These are phyloP conservation scores for Dendrophyllia cribrosa DNA, from an alignment of 64 coral and sea anemone genomes.

Conservation along the genomic window DNA sequence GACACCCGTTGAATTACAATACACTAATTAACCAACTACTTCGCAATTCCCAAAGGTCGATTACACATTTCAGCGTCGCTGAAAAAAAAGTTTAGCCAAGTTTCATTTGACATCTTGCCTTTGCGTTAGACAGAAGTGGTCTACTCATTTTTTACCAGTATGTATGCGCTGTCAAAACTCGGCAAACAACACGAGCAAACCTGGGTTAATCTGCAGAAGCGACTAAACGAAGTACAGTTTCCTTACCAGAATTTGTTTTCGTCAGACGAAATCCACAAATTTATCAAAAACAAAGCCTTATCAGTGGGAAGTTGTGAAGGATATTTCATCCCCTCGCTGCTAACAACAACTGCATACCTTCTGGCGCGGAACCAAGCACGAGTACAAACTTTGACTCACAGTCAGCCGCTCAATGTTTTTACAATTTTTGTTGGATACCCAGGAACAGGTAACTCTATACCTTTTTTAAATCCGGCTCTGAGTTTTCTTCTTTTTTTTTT, in stretches of 20 bases:
- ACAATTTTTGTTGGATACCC: constrained; percentile 9
- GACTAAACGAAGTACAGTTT: constrained; percentile 30
- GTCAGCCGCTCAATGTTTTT: background rate
- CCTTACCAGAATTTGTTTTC: constrained; percentile 15
- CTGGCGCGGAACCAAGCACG: background rate
- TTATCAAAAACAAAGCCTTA: constrained; percentile 23
- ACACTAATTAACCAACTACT: too few species aligned
- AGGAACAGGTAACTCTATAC: constrained; percentile 34
- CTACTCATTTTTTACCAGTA: too few species aligned
- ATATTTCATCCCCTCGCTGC: constrained; percentile 36
- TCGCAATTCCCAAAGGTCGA: too few species aligned
- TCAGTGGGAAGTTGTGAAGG: constrained; percentile 31
- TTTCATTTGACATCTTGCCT: too few species aligned
- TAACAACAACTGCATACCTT: constrained; percentile 23
- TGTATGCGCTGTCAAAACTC: constrained; percentile 32
- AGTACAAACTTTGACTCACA: background rate
- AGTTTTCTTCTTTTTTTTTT: too few species aligned
- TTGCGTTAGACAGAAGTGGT: too few species aligned
- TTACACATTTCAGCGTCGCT: too few species aligned
- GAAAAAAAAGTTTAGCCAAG: too few species aligned
- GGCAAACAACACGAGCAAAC: constrained; percentile 38
- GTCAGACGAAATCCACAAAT: background rate
- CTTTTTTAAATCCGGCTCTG: too few species aligned
- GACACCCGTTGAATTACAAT: too few species aligned
- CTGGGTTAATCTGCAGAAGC: constrained; percentile 34